Base-by-base conservation (phyloP, 2,888 invertebrate species). In the Pammene aurita region DNA sequence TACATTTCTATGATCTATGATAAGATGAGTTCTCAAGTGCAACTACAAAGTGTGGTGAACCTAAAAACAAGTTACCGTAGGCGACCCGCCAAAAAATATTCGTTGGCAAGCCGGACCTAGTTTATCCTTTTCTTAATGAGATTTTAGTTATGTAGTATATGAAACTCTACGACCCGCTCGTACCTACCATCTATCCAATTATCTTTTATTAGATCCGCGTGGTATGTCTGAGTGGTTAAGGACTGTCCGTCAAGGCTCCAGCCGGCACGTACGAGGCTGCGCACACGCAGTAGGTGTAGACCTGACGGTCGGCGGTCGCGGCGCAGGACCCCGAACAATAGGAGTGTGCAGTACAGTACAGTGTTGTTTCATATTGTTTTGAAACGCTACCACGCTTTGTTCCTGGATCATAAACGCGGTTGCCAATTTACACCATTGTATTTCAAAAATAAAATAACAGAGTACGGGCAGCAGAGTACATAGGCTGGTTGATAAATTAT, bases 321-420 rank as follows among this genome's bases (percentile, higher is more conserved):
- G 54, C 60, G 69, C 69, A 69, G 69, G 69, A 65, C 69, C 38
- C 63, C 58, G 64, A 78, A 81, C 80, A 84, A 84, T 73, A 66
- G 68, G 69, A 61, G 68, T 64, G 58, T 55, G 66, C 34, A 71
- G 70, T n/a, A n/a, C 71, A 75, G 73, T 26, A 26, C 69, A 76
- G 73, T 72, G 76, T 73, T 72, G 76, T 78, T 81, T 79, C 80
- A 80, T 80, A 83, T 84, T 86, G 87, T 87, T 84, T 79, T 77
- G 75, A 76, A 73, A 77, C 73, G 84, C 84, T 79, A 78, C 80
- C 66, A 72, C 77, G 78, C 79, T 84, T 87, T 88, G 87, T 87
- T 87, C 80, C 79, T 73, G 77, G 72, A 76, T 80, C 78, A 78
- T 80, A 80, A 75, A 74, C 71, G 72, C 77, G 76, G 73, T 63